Percentiles rank a stretch among this genome's conserved stretches.
Conservation (phyloP, 2,888 invertebrate species). For the Dynastes tityus region DNA sequence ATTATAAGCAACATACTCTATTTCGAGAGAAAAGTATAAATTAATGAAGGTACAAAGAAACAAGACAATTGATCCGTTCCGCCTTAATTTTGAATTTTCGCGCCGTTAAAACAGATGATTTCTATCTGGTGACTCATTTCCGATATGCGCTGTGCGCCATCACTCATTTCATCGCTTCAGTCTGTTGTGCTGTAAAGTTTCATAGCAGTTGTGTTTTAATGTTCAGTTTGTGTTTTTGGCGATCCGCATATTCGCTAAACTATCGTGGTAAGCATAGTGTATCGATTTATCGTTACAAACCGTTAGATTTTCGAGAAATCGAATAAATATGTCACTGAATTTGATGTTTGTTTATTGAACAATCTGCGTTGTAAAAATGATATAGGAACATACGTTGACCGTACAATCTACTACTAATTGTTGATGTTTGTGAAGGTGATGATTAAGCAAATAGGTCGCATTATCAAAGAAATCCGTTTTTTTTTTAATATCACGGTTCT, state of each 20-base stretch:
- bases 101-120: conserved; percentile 58
- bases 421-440: conserved; percentile 46
- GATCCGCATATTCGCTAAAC: conserved; percentile 45
- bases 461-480: conserved; percentile 43
- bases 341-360: conserved; percentile 23
- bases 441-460: conserved; percentile 48
- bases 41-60: not conserved
- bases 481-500: conserved; percentile 18
- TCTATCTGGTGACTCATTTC: conserved; percentile 58
- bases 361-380: conserved; percentile 45
- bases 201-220: conserved; percentile 57
- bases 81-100: conserved; percentile 51
- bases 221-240: conserved; percentile 54
- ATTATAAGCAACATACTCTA: no score
- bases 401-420: conserved; percentile 30
- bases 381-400: conserved; percentile 8
- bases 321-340: conserved; percentile 47
- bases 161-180: conserved; percentile 58
- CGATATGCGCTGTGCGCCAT: conserved; percentile 58
- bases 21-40: no score
- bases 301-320: conserved; percentile 17
- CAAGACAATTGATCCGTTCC: not conserved
- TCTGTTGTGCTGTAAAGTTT: conserved; percentile 55
- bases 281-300: conserved; percentile 22
- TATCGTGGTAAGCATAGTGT: conserved; percentile 47